Evolutionary conservation across 2,113 vertebrate genomes (phyloP).

Genomic region (Thamnaconus septentrionalis): DNA sequence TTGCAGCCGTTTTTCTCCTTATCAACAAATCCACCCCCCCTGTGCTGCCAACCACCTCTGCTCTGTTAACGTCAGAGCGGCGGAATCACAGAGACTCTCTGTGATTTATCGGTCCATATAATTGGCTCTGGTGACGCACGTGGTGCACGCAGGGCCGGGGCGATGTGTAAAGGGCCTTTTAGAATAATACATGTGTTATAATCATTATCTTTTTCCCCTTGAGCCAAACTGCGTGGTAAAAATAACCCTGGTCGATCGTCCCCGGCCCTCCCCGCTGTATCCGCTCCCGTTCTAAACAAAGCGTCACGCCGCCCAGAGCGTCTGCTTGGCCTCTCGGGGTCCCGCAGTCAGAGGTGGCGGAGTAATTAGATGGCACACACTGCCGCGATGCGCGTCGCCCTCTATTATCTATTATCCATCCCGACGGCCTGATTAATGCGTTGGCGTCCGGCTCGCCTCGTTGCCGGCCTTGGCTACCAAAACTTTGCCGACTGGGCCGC

Average conservation of each 20-base stretch:
- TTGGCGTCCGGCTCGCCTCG: constrained; percentile 10
- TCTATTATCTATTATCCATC: constrained; percentile 30
- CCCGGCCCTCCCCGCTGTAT: constrained; percentile 19
- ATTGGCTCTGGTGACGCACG: not conserved
- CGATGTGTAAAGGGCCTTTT: constrained; percentile 33
- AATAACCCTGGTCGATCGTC: constrained; percentile 48
- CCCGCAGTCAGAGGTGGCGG: constrained; percentile 36
- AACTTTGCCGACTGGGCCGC: constrained; percentile 38
- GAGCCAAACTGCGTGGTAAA: constrained; percentile 39
- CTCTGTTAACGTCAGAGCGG: no score
- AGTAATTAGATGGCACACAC: constrained; percentile 44
- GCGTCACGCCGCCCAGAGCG: constrained; percentile 11
- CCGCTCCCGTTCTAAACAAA: constrained; percentile 36
- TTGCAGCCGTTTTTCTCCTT: no score
- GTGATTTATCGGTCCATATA: no score
- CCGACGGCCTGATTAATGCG: not conserved
- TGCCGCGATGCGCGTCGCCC: constrained; percentile 28
- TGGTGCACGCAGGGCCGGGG: not conserved
- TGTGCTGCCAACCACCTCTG: no score
- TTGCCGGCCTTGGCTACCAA: constrained; percentile 10
- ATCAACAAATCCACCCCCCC: no score
- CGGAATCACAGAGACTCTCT: no score
- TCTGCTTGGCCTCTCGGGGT: constrained; percentile 40
- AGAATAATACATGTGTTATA: constrained; percentile 28
- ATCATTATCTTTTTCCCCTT: constrained; percentile 40